phyloP scores from a whole-genome alignment of 1,140 invertebrate species.

The Physella acuta region DNA sequence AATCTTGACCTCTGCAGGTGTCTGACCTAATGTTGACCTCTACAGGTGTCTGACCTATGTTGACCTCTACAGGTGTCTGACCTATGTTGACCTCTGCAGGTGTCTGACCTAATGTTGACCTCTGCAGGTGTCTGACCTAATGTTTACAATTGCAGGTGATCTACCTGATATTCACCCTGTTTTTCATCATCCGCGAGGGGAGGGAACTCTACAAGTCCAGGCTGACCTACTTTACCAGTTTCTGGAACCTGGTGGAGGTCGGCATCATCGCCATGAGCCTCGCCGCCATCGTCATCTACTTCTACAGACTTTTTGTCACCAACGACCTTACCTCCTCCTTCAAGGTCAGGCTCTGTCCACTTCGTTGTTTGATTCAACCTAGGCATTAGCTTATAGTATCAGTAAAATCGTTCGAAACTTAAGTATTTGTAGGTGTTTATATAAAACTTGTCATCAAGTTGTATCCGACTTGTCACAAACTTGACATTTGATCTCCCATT shows the following conservation, averaged over 20 bases:
- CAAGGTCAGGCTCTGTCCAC: too few relatives aligned
- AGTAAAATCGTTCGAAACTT: too few relatives aligned
- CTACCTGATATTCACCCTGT: constrained; percentile 58
- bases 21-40: too few relatives aligned
- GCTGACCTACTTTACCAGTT: constrained; percentile 44
- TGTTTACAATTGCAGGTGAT: constrained; percentile 18
- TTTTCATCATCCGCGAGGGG: constrained; percentile 62
- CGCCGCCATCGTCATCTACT: constrained; percentile 56
- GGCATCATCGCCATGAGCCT: constrained; percentile 59
- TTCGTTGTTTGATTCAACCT: too few relatives aligned
- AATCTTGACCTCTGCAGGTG: too few relatives aligned
- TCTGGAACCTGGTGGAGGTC: constrained; percentile 62
- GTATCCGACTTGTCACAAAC: background rate
- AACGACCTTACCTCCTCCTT: constrained; percentile 56
- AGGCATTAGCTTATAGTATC: too few relatives aligned
- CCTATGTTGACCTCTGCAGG: too few relatives aligned
- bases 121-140: too few relatives aligned
- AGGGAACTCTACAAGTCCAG: constrained; percentile 44
- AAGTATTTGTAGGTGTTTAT: too few relatives aligned
- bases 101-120: too few relatives aligned
- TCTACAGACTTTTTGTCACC: constrained; percentile 56
- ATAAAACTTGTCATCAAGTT: background rate
- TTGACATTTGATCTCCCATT: background rate
- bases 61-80: too few relatives aligned
- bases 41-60: too few relatives aligned